Percentiles rank a stretch among this genome's conserved stretches.
These are phyloP conservation scores for Trachymyrmex septentrionalis DNA, from an alignment of 1,140 invertebrate species.

Conservation along the genomic window DNA sequence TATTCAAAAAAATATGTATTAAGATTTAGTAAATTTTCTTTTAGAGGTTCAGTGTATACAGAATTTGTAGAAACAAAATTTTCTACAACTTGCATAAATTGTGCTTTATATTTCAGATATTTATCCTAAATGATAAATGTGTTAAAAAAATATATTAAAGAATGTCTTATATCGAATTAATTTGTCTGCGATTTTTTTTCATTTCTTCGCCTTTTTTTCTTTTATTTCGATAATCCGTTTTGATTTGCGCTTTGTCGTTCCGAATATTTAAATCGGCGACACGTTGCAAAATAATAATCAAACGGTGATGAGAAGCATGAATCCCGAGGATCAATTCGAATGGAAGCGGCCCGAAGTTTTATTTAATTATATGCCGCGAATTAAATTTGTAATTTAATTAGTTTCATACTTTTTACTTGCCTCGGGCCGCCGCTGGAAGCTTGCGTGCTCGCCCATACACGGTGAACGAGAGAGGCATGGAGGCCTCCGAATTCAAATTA, in stretches of 20 bases:
- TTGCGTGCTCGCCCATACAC: conserved; percentile 73
- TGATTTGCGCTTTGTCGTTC: neutral
- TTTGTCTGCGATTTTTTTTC: neutral
- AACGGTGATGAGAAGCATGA: neutral
- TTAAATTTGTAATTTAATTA: conserved; percentile 78
- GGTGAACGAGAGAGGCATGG: conserved; percentile 31
- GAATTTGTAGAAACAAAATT: neutral
- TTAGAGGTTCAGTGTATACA: too few relatives aligned
- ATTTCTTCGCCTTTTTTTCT: neutral
- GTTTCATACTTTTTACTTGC: conserved; percentile 76
- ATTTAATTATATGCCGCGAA: conserved; percentile 75
- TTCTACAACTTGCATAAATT: neutral
- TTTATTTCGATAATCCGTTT: neutral
- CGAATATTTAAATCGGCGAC: neutral
- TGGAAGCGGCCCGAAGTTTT: conserved; percentile 54
- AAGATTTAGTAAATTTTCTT: too few relatives aligned
- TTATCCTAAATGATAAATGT: neutral
- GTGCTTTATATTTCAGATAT: neutral
- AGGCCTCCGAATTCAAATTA: conserved; percentile 75
- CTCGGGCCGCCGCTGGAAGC: conserved; percentile 57
- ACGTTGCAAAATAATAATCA: neutral
- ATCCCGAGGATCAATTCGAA: conserved; percentile 39
- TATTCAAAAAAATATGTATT: too few relatives aligned
- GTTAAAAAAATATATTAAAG: neutral
- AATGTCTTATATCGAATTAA: neutral